Evolutionary conservation across 2,113 vertebrate species (phyloP), one percentile per base, ranked within the genome.

Genomic region (Rhinopomastus cyanomelas): DNA sequence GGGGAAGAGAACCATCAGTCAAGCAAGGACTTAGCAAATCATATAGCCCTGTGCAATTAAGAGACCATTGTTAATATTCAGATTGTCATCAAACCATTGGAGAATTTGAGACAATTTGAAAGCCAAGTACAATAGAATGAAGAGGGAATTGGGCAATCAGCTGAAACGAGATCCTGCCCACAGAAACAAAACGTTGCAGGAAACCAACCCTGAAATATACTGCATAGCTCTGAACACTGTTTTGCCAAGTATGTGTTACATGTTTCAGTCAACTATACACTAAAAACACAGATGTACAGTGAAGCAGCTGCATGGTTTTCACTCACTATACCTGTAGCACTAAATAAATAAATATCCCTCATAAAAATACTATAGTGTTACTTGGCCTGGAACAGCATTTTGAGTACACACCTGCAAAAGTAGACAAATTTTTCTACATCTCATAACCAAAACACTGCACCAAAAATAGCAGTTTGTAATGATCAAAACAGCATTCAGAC

Each of bases 71-170:
- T 96, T 97, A 96, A 97, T 97, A 96, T 97, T 93, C 94, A 96
- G 94, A 94, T 96, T 96, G 88, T 95, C 61, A 51, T 96, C 96
- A 94, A 97, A 87, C 81, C 97, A 96, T 89, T 92, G 89, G 93
- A 96, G 95, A 97, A 97, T 96, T 97, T 96, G 81, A 97, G 93
- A 97, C 90, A 96, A 95, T 96, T 95, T 88, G 95, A 96, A 97
- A 97, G 84, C 67, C 89, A 97, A 94, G 95, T 97, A 96, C 75
- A 96, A 88, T 51, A 94, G 95, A 96, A 97, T 88, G 93, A 97
- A 96, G 96, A 97, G 79, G 60, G 85, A 95, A 97, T 93, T 94
- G 89, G 88, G 93, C 94, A 97, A 97, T 97, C 95, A 92, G 85
- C 62, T 91, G 90, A 96, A 96, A 96, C 93, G 57, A 97, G 97